phyloP scores from a whole-genome alignment of 2,113 vertebrate species.

The Phylloscopus whistleri region DNA sequence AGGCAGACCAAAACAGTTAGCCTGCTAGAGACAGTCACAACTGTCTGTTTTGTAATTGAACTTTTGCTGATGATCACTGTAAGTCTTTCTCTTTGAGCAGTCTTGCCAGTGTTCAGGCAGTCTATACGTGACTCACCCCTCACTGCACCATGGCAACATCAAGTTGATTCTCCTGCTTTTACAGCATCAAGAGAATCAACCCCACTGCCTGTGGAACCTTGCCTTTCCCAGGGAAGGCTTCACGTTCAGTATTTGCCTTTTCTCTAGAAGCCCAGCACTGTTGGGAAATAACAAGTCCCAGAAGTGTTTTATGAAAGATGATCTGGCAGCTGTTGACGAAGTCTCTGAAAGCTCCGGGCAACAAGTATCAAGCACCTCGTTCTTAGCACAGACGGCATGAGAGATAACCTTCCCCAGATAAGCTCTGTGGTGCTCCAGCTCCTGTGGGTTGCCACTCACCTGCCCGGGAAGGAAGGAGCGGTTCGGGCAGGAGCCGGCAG shows the following conservation, averaged over 20 bases:
- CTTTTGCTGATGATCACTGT: background rate
- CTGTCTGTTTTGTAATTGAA: background rate
- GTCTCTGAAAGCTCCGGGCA: background rate
- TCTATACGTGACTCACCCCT: background rate
- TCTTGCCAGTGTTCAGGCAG: background rate
- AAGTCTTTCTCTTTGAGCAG: background rate
- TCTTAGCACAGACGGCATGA: background rate
- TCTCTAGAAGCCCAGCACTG: background rate
- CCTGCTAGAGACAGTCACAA: background rate
- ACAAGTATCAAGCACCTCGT: background rate
- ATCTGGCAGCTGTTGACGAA: background rate
- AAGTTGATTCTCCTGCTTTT: background rate
- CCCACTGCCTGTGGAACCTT: background rate
- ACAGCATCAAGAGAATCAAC: background rate
- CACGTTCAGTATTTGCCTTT: background rate
- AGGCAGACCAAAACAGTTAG: background rate
- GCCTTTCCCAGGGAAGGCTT: background rate
- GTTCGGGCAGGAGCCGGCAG: rapidly evolving
- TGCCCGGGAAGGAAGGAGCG: rapidly evolving
- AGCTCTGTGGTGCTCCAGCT: background rate
- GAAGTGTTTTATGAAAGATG: background rate
- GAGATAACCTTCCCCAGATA: background rate
- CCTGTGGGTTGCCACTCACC: background rate
- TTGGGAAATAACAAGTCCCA: background rate
- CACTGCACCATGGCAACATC: background rate